Evolutionary conservation across 2,797 vertebrate species (phyloP).

Genomic region (Hylomyscus alleni): DNA sequence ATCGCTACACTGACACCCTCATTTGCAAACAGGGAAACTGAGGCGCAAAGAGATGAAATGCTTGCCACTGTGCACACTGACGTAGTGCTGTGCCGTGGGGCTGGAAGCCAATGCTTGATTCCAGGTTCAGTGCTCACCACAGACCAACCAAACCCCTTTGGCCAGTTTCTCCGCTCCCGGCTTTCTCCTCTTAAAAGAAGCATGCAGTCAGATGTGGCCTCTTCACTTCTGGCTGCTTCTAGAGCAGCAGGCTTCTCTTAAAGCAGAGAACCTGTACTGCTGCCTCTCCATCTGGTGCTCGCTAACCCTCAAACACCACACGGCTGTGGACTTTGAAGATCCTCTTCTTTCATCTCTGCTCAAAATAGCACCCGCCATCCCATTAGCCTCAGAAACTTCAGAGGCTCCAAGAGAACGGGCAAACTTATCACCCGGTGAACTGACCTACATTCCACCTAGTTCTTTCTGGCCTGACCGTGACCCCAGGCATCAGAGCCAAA

Average conservation of each 20-base stretch:
- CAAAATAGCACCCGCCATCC: constrained; percentile 62
- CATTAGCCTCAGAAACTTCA: constrained; percentile 65
- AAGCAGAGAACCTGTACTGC: constrained; percentile 44
- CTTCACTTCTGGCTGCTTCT: constrained; percentile 40
- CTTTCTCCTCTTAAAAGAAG: constrained; percentile 60
- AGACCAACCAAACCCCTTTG: neutral
- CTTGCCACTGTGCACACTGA: neutral
- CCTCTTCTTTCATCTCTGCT: constrained; percentile 75
- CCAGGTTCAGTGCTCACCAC: neutral
- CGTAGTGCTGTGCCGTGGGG: fast-evolving
- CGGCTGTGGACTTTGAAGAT: constrained; percentile 24
- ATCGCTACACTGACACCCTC: neutral
- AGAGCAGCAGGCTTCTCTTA: constrained; percentile 62
- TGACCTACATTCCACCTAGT: constrained; percentile 79
- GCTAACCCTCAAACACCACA: neutral
- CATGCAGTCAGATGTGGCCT: neutral
- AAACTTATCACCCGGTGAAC: constrained; percentile 77
- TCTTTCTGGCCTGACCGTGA: constrained; percentile 83
- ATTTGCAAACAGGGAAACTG: neutral
- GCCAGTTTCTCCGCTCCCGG: neutral
- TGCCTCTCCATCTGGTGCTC: neutral
- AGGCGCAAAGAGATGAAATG: neutral
- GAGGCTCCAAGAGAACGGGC: constrained; percentile 57
- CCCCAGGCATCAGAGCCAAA: constrained; percentile 78
- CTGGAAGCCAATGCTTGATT: neutral